A percentile compares a stretch with the other conserved stretches of the same genome.
Conservation (phyloP, 35 echinoderm and acorn worm species). For the Stichopus chloronotus region DNA sequence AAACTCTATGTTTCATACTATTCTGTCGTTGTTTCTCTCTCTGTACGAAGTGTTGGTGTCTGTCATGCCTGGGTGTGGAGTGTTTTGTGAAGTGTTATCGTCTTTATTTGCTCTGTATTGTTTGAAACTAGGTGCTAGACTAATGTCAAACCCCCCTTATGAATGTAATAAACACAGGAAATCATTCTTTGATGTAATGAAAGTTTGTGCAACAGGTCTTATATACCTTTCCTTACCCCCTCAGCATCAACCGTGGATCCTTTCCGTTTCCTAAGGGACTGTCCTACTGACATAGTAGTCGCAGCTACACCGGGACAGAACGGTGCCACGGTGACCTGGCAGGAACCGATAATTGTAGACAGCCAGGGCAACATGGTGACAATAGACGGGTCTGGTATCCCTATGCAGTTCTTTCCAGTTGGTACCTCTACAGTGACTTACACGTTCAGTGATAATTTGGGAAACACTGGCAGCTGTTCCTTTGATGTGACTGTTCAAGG, state of each 20-base stretch:
- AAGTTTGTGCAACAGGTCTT: too few relatives aligned
- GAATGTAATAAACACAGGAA: too few relatives aligned
- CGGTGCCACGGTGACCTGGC: background rate
- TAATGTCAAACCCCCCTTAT: too few relatives aligned
- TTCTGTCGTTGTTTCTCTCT: too few relatives aligned
- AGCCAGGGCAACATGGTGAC: background rate
- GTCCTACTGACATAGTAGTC: constrained; percentile 29
- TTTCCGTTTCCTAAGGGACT: constrained; percentile 17
- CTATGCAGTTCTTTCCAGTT: constrained; percentile 11
- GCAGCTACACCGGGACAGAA: constrained; percentile 19
- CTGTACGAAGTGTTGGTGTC: too few relatives aligned
- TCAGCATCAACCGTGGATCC: background rate
- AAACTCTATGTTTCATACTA: too few relatives aligned
- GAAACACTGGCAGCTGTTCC: constrained; percentile 23
- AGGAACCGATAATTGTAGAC: constrained; percentile 32
- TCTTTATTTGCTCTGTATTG: too few relatives aligned
- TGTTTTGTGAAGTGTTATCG: too few relatives aligned
- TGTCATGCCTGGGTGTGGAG: too few relatives aligned
- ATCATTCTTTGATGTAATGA: too few relatives aligned
- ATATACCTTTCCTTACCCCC: background rate
- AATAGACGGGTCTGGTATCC: background rate
- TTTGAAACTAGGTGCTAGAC: too few relatives aligned
- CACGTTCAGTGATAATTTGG: constrained; percentile 14
- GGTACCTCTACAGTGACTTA: constrained; percentile 31
- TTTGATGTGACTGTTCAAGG: constrained; percentile 31